Percentiles rank a stretch among this genome's conserved stretches.
These are phyloP conservation scores for Crioceris asparagi DNA, from an alignment of 2,888 invertebrate genomes.

Conservation along the genomic window DNA sequence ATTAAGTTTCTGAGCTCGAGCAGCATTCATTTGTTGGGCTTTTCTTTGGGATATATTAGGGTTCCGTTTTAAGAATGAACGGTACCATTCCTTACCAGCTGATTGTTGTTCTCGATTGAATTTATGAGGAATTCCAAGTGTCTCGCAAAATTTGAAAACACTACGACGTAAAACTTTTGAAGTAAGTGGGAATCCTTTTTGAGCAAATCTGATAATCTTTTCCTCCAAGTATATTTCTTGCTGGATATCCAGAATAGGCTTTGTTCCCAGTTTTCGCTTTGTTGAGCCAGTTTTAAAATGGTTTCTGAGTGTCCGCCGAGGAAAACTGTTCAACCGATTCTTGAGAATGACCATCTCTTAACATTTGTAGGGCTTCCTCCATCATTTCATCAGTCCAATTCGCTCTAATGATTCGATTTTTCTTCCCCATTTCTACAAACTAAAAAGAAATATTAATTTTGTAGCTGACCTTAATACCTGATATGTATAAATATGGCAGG, in stretches of 20 bases:
- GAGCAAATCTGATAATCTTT: slow-evolving; percentile 9
- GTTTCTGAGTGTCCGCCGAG: slow-evolving; percentile 5
- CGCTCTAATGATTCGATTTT: too few species aligned
- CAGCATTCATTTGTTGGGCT: too few species aligned
- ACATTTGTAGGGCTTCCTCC: background rate
- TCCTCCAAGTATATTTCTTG: slow-evolving; percentile 12
- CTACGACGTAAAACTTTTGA: slow-evolving; percentile 9
- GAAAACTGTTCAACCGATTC: background rate
- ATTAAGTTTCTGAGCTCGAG: too few species aligned
- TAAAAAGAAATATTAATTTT: too few species aligned
- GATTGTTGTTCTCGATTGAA: slow-evolving; percentile 10
- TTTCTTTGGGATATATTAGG: slow-evolving; percentile 18
- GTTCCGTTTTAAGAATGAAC: too few species aligned
- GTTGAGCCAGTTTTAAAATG: slow-evolving; percentile 7
- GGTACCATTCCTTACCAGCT: slow-evolving; percentile 10
- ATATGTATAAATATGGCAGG: too few species aligned
- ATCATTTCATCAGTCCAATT: background rate
- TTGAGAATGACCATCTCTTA: background rate
- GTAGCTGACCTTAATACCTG: too few species aligned
- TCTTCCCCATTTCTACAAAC: too few species aligned
- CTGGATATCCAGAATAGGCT: slow-evolving; percentile 3
- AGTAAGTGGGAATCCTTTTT: slow-evolving; percentile 11
- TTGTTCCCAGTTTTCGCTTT: slow-evolving; percentile 5
- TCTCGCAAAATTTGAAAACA: slow-evolving; percentile 10
- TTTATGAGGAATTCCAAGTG: slow-evolving; percentile 5